Conservation (phyloP, 92 coral and sea anemone genomes). For the Palythoa heliodiscus region DNA sequence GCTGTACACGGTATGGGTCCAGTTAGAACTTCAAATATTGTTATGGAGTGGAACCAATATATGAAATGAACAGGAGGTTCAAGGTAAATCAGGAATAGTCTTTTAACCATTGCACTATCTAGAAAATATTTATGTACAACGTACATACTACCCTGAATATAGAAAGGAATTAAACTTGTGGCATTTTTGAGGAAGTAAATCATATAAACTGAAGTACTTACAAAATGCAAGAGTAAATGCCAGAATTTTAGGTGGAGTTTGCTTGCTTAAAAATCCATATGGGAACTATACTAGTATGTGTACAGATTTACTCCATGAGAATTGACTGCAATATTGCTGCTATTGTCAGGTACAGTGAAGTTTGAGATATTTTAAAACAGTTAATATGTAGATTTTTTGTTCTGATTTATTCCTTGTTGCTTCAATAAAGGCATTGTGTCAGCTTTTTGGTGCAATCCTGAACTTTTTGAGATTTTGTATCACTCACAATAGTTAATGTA, state of each 20-base stretch:
- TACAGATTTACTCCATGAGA: neutral
- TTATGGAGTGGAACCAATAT: constrained; percentile 12
- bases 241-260: constrained; percentile 26
- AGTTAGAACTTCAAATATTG: constrained; percentile 25
- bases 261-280: constrained; percentile 6
- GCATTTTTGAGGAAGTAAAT: neutral
- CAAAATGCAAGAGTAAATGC: constrained; percentile 1
- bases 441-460: too few relatives aligned
- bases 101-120: neutral
- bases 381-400: too few relatives aligned
- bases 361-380: neutral
- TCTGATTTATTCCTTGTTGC: too few relatives aligned
- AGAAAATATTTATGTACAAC: constrained; percentile 18
- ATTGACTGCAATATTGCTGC: neutral
- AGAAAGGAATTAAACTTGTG: neutral
- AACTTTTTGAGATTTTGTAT: too few relatives aligned
- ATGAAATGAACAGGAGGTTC: constrained; percentile 1
- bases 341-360: neutral
- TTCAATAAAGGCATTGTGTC: too few relatives aligned
- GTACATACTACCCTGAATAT: constrained; percentile 29
- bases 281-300: neutral
- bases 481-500: too few relatives aligned
- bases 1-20: neutral
- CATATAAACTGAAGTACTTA: neutral
- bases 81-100: constrained; percentile 7